Evolutionary conservation across 2,797 vertebrate species (phyloP).

Genomic region (Sphaeramia orbicularis): DNA sequence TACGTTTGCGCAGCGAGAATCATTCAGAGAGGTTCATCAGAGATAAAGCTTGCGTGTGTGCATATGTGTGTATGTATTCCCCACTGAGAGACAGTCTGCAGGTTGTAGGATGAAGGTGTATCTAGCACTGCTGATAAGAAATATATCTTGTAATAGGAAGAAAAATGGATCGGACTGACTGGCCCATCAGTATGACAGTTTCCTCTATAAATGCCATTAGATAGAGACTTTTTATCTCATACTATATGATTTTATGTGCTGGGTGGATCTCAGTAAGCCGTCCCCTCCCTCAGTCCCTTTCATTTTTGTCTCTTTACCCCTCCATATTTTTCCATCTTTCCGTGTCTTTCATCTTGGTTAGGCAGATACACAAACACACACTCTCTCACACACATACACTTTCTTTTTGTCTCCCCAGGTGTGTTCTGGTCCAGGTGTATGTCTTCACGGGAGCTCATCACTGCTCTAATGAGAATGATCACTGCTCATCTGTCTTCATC

Average conservation of each 20-base stretch:
- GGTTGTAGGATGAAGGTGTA: constrained; percentile 53
- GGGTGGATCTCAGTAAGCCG: constrained; percentile 30
- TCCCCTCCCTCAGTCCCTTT: constrained; percentile 16
- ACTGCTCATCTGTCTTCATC: constrained; percentile 87
- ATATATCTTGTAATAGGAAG: constrained; percentile 49
- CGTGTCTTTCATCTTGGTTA: constrained; percentile 34
- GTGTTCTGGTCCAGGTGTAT: constrained; percentile 84
- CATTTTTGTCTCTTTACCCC: constrained; percentile 39
- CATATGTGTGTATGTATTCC: constrained; percentile 24
- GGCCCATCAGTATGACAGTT: constrained; percentile 28
- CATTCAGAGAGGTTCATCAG: constrained; percentile 47
- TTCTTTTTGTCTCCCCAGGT: constrained; percentile 80
- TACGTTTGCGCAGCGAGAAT: constrained; percentile 35
- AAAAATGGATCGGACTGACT: constrained; percentile 46
- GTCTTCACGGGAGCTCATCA: constrained; percentile 84
- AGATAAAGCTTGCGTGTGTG: constrained; percentile 41
- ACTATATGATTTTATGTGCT: constrained; percentile 24
- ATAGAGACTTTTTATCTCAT: constrained; percentile 43
- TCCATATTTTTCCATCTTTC: constrained; percentile 39
- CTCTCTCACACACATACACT: constrained; percentile 15
- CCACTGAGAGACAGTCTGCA: constrained; percentile 21
- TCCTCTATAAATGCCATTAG: constrained; percentile 44
- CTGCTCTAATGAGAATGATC: constrained; percentile 86
- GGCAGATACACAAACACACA: constrained; percentile 20
- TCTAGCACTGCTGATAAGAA: constrained; percentile 53